phyloP scores from a whole-genome alignment of 2,888 invertebrate species.

The Leptopilina drosophilae region DNA sequence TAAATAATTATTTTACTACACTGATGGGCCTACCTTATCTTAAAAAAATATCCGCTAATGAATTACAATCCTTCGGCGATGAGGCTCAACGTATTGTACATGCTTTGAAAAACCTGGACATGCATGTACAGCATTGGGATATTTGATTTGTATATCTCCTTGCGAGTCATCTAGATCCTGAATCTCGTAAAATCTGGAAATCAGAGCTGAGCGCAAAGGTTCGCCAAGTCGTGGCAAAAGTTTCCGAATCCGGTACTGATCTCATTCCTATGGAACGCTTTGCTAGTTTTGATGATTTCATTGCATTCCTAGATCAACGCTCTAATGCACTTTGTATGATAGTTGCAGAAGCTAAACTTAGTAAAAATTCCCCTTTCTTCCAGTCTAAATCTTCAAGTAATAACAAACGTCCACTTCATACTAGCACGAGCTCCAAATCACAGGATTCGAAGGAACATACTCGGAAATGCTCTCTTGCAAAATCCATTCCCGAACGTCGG shows the following conservation, averaged over 20 bases:
- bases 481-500: not conserved
- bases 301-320: not conserved
- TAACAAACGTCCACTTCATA: too few relatives aligned
- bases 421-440: too few relatives aligned
- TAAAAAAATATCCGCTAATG: constrained; percentile 39
- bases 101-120: constrained; percentile 38
- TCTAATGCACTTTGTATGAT: not conserved
- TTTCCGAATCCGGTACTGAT: not conserved
- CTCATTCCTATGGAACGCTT: not conserved
- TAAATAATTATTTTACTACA: constrained; percentile 28
- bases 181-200: constrained; percentile 42
- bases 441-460: too few relatives aligned
- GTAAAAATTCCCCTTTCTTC: not conserved
- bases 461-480: not conserved
- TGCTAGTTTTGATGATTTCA: not conserved
- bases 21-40: constrained; percentile 35
- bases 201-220: not conserved
- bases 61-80: constrained; percentile 40
- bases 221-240: not conserved
- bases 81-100: constrained; percentile 44
- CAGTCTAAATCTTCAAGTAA: too few relatives aligned
- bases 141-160: constrained; percentile 35
- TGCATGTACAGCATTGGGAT: constrained; percentile 41
- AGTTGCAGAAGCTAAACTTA: not conserved
- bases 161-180: constrained; percentile 37